Conservation (phyloP, 2,113 vertebrate genomes). For the Sterrhoptilus dennistouni region DNA sequence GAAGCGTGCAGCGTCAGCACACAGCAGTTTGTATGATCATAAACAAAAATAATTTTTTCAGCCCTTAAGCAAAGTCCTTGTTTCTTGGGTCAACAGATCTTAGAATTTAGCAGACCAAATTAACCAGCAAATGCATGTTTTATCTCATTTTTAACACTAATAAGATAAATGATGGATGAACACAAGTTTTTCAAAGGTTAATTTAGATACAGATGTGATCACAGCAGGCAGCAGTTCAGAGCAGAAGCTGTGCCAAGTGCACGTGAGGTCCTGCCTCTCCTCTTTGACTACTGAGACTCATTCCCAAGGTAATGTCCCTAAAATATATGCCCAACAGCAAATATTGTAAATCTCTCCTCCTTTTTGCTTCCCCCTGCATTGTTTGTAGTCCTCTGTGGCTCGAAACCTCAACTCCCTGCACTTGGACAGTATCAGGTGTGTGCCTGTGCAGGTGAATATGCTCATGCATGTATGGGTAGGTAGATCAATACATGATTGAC, state of each 20-base stretch:
- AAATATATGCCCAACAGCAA: background rate
- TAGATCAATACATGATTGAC: background rate
- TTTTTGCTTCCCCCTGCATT: background rate
- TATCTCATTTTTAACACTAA: background rate
- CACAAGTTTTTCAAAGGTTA: background rate
- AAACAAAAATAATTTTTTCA: background rate
- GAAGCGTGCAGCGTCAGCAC: background rate
- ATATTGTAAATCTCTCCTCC: background rate
- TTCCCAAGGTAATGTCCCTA: background rate
- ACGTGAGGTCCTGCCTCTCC: background rate
- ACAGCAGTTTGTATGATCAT: background rate
- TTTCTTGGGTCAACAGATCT: background rate
- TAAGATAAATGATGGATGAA: background rate
- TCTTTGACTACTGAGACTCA: background rate
- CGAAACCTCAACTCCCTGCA: background rate
- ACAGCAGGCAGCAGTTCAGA: background rate
- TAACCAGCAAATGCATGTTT: background rate
- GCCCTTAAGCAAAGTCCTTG: background rate
- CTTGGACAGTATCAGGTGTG: background rate
- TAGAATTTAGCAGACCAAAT: background rate
- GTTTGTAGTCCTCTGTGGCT: background rate
- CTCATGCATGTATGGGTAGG: background rate
- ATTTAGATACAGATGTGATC: background rate
- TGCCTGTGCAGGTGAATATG: background rate
- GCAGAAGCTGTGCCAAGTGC: background rate